These are phyloP conservation scores for Dicyrtoma fusca DNA, from an alignment of 2,888 invertebrate genomes.

Conservation along the genomic window DNA sequence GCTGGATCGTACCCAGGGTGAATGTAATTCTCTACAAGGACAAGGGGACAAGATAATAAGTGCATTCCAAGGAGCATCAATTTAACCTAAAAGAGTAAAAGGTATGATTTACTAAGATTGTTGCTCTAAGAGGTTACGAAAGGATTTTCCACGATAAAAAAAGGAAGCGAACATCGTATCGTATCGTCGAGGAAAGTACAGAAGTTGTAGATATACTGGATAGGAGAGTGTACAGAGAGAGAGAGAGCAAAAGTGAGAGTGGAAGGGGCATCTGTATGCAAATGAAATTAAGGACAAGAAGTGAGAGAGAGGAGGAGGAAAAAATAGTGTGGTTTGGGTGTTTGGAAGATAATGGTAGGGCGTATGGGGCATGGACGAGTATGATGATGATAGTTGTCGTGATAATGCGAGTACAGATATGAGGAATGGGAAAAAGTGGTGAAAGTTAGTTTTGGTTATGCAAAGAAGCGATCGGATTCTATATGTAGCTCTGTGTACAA, in stretches of 20 bases:
- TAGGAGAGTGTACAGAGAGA: not conserved
- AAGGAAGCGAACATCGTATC: not conserved
- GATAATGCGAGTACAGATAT: conserved; percentile 39
- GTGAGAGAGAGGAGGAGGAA: conserved; percentile 24
- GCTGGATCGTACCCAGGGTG: too few relatives aligned
- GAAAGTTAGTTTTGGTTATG: conserved; percentile 44
- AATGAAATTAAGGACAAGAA: conserved; percentile 36
- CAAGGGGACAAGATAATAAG: too few relatives aligned
- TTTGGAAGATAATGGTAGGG: conserved; percentile 31
- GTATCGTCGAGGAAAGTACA: conserved; percentile 5
- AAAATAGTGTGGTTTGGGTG: conserved; percentile 30
- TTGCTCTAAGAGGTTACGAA: conserved; percentile 22
- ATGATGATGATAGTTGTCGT: conserved; percentile 47
- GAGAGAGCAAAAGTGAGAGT: not conserved
- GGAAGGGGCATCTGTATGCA: conserved; percentile 36
- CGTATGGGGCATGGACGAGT: conserved; percentile 30
- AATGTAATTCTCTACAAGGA: too few relatives aligned
- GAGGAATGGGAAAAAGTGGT: conserved; percentile 44
- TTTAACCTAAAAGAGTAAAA: conserved; percentile 1
- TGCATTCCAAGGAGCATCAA: not conserved
- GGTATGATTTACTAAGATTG: conserved; percentile 32
- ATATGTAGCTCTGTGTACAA: too few relatives aligned
- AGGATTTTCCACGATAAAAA: conserved; percentile 17
- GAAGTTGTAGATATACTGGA: not conserved
- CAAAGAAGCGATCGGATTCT: conserved; percentile 37